Evolutionary conservation across 2,888 invertebrate genomes (phyloP), one percentile per base, ranked within the genome.

Genomic region (Eugnorisma glareosa): DNA sequence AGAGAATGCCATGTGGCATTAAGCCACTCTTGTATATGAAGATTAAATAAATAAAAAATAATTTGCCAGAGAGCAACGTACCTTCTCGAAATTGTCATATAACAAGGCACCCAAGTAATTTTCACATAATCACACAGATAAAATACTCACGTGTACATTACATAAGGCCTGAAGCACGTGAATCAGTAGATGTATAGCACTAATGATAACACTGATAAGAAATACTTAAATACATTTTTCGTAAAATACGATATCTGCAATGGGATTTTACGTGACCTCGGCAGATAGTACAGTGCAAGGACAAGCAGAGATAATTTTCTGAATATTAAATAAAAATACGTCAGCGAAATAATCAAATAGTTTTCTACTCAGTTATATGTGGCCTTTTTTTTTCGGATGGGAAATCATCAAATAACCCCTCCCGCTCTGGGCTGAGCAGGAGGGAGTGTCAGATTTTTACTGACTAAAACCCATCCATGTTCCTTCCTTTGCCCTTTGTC

Each of bases 181-280:
- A 51, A 48, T 68, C 21, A 6, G 28, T n/a, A 74, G 48, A 74
- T 73, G 37, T 75, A 59, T 24, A 54, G 31, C 63, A 63, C 2
- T 43, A 67, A 67, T 73, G 69, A 84, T 84, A 84, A 77, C 13
- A 43, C 4, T 70, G 81, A 84, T 81, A 77, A 77, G 18, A 10
- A 21, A 43, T 35, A 76, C 48, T 57, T 48, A 37, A 64, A 64
- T 37, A 15, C 0, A 4, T 54, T 66, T 79, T 63, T 74, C 48
- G 35, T 71, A 43, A 37, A 77, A 67, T 72, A 81, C 31, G 48
- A 75, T 75, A 84, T 83, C 76, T 73, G 75, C 73, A 77, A 21
- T 73, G 64, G 35, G 54, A 57, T 43, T 57, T 64, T 45, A 48
- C 51, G 2, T 73, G 77, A 75, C 74, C 74, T 84, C 45, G 57